These are phyloP conservation scores for Palloptera scutellata DNA, from an alignment of 2,888 invertebrate species.

Conservation along the genomic window DNA sequence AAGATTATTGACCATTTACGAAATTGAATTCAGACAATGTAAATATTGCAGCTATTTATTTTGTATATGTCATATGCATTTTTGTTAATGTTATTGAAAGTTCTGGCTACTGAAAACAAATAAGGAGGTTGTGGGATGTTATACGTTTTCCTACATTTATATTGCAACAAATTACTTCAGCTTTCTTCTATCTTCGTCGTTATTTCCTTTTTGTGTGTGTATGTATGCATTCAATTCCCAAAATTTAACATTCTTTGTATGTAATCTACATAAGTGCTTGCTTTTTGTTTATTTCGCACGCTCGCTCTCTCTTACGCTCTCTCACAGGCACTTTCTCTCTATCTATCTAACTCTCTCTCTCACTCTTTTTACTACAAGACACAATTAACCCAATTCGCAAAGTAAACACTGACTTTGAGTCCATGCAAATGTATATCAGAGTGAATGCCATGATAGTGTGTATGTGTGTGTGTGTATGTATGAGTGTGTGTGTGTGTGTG, in stretches of 20 bases:
- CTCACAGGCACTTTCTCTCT: too few relatives aligned
- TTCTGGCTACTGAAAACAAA: too few relatives aligned
- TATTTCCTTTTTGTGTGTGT: conserved; percentile 6
- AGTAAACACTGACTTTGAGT: background rate
- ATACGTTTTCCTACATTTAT: background rate
- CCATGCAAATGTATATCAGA: background rate
- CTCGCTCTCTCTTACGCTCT: background rate
- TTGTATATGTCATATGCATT: background rate
- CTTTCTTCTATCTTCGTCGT: too few relatives aligned
- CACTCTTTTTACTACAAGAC: conserved; percentile 5
- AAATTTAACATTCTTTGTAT: conserved; percentile 15
- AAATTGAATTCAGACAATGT: conserved; percentile 8
- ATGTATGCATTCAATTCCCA: conserved; percentile 15
- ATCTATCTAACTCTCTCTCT: too few relatives aligned
- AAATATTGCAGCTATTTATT: background rate
- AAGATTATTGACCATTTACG: conserved; percentile 19
- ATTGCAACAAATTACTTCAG: background rate
- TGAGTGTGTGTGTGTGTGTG: too few relatives aligned
- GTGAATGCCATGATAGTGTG: background rate
- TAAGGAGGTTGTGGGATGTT: too few relatives aligned
- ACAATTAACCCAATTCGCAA: conserved; percentile 29
- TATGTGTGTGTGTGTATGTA: too few relatives aligned
- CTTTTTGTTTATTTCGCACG: too few relatives aligned
- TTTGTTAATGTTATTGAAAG: too few relatives aligned
- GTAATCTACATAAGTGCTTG: conserved; percentile 2